These are phyloP conservation scores for Brachypodius melanocephalos DNA, from an alignment of 2,113 vertebrate genomes.

Conservation along the genomic window DNA sequence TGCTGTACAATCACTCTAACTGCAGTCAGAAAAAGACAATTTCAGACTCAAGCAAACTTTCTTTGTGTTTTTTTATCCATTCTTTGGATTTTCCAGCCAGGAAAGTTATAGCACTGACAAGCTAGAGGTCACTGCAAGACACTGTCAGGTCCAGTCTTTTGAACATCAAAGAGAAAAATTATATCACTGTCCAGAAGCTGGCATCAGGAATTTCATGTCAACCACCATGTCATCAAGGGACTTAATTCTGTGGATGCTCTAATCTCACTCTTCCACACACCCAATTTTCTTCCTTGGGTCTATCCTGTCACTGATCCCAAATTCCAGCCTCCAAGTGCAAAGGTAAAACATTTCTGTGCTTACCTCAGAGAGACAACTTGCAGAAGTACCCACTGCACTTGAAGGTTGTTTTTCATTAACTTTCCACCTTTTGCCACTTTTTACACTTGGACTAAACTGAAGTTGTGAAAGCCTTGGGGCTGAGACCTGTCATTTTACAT, in stretches of 20 bases:
- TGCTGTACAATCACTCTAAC: not conserved
- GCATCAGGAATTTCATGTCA: not conserved
- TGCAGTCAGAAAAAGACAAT: not conserved
- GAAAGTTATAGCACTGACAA: not conserved
- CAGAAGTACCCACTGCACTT: not conserved
- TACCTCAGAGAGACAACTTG: not conserved
- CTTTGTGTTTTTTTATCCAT: not conserved
- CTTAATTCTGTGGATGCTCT: not conserved
- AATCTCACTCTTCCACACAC: not conserved
- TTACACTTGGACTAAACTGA: not conserved
- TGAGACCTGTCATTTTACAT: not conserved
- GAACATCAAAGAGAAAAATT: not conserved
- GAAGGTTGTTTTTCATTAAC: not conserved
- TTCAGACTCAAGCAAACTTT: not conserved
- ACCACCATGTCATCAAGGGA: not conserved
- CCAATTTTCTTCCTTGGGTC: fast-evolving
- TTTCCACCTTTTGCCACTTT: not conserved
- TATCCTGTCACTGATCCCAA: not conserved
- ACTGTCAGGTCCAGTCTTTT: not conserved
- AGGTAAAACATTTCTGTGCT: not conserved
- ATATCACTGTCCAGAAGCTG: not conserved
- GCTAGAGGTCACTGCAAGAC: not conserved
- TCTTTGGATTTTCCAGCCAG: not conserved
- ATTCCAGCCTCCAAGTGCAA: not conserved
- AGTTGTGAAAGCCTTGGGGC: not conserved